Evolutionary conservation across 1,140 invertebrate genomes (phyloP).

Genomic region (Sycophaga agraensis): DNA sequence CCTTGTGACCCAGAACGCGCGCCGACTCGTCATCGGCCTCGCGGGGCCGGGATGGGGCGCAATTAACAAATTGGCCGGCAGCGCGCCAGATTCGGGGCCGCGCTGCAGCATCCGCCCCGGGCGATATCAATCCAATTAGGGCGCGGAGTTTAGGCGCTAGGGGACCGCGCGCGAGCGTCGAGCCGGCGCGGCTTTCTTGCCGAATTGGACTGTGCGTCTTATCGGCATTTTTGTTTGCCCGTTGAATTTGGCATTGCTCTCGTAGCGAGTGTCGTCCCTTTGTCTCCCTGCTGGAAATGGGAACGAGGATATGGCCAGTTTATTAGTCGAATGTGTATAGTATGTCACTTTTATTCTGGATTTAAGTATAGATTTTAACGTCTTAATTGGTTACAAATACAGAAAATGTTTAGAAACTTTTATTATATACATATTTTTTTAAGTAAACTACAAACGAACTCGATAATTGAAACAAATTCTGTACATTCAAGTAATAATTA

Average conservation of each 20-base stretch:
- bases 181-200: not conserved
- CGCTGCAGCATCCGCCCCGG: not conserved
- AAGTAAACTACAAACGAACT: too few species aligned
- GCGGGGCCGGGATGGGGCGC: slow-evolving; percentile 2
- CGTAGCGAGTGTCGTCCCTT: too few species aligned
- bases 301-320: too few species aligned
- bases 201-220: not conserved
- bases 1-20: slow-evolving; percentile 24
- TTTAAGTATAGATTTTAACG: too few species aligned
- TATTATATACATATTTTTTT: too few species aligned
- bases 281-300: too few species aligned
- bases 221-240: not conserved
- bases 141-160: not conserved
- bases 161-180: not conserved
- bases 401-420: too few species aligned
- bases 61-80: slow-evolving; percentile 27
- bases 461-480: too few species aligned
- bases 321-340: too few species aligned
- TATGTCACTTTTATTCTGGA: too few species aligned
- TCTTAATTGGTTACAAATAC: too few species aligned
- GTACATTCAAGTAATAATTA: too few species aligned
- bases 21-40: slow-evolving; percentile 30
- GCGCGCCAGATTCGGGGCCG: slow-evolving; percentile 16
- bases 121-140: slow-evolving; percentile 26
- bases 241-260: not conserved